Percentiles rank a stretch among this genome's conserved stretches.
Evolutionary conservation across 2,113 vertebrate species (phyloP).

Genomic region (Oreamnos americanus): DNA sequence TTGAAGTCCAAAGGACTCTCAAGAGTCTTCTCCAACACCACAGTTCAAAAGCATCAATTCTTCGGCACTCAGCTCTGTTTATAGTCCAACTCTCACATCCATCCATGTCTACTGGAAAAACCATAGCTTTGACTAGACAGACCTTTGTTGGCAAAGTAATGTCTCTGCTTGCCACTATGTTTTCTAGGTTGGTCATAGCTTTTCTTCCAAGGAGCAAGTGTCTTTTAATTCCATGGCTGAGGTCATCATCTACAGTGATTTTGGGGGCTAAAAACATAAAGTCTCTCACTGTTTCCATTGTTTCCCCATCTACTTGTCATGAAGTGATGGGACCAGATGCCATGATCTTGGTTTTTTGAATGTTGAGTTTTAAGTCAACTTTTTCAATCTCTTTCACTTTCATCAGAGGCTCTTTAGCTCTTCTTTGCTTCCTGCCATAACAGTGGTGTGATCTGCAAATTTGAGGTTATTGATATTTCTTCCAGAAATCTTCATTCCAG

Average conservation of each 20-base stretch:
- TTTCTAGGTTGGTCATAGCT: neutral
- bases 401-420: neutral
- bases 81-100: neutral
- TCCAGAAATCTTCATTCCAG: neutral
- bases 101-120: neutral
- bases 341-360: neutral
- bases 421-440: neutral
- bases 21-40: neutral
- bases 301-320: neutral
- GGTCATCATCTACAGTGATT: neutral
- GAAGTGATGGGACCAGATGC: neutral
- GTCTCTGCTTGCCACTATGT: neutral
- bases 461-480: neutral
- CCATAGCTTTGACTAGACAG: neutral
- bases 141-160: neutral
- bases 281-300: neutral
- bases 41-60: neutral
- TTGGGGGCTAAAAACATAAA: neutral
- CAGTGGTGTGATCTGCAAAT: neutral
- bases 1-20: neutral
- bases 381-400: neutral
- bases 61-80: rapidly evolving
- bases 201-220: neutral
- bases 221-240: neutral
- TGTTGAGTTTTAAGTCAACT: neutral